Percentiles rank a stretch among this genome's conserved stretches.
These are phyloP conservation scores for Phasianus colchicus DNA, from an alignment of 2,113 vertebrate species.

Conservation along the genomic window DNA sequence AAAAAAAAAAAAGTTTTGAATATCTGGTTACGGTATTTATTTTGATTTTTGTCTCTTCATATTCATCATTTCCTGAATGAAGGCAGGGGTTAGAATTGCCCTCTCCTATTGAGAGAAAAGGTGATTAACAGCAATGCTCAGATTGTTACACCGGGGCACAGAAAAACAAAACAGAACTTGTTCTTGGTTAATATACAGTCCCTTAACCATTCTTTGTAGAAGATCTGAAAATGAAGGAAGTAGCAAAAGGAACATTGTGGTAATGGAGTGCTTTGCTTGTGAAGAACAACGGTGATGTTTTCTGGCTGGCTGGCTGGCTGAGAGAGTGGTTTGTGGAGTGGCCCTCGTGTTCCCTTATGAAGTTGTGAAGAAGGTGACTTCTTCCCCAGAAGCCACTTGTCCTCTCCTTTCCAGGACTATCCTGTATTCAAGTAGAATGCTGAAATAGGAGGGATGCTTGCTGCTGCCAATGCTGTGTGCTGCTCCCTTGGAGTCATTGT, in stretches of 20 bases:
- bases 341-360: not conserved
- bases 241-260: not conserved
- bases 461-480: not conserved
- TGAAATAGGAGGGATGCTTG: not conserved
- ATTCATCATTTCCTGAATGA: not conserved
- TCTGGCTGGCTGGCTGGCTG: not conserved
- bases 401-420: not conserved
- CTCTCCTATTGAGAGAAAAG: not conserved
- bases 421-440: not conserved
- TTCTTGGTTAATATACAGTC: not conserved
- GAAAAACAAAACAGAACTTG: not conserved
- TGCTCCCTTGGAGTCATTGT: not conserved
- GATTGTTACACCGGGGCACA: not conserved
- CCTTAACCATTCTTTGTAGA: not conserved
- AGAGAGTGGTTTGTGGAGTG: not conserved
- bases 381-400: not conserved
- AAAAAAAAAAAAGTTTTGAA: not conserved
- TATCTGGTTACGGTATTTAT: not conserved
- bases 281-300: not conserved
- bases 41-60: not conserved
- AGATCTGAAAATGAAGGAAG: conserved; percentile 2
- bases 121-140: not conserved
- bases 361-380: not conserved
- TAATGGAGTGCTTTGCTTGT: not conserved
- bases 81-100: not conserved